Evolutionary conservation across 1,140 invertebrate genomes (phyloP).

Genomic region (Monomorium pharaonis): DNA sequence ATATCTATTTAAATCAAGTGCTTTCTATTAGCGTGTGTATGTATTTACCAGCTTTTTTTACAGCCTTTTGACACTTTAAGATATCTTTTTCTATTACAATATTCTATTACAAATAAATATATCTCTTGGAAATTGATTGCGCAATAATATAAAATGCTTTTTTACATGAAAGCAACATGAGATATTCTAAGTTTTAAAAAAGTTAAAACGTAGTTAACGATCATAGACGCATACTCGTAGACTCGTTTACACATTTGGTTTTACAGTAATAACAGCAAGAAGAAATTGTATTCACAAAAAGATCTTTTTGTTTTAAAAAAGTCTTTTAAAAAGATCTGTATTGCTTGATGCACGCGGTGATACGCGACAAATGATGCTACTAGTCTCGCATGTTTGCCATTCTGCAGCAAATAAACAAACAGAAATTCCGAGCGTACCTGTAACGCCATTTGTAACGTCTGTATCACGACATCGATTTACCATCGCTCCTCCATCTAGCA

Average conservation of each 20-base stretch:
- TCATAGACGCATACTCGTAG: neutral
- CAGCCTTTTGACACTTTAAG: no score
- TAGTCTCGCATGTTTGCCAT: neutral
- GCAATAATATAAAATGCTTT: neutral
- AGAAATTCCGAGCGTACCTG: neutral
- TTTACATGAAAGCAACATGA: neutral
- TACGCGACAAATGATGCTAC: neutral
- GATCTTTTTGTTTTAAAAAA: neutral
- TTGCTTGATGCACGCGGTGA: neutral
- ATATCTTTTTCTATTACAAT: no score
- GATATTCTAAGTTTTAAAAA: neutral
- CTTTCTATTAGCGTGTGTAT: no score
- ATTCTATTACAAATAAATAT: no score
- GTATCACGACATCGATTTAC: neutral
- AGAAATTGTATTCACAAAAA: neutral
- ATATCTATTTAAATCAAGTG: no score
- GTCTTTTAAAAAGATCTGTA: neutral
- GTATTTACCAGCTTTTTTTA: no score
- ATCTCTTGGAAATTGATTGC: neutral
- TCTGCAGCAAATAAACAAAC: constrained; percentile 1
- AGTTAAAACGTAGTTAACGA: neutral
- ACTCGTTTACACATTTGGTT: neutral
- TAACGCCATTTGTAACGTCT: neutral
- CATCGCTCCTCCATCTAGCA: neutral
- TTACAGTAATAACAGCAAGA: neutral